These are phyloP conservation scores for Telenomus remus DNA, from an alignment of 1,140 invertebrate genomes.

Conservation along the genomic window DNA sequence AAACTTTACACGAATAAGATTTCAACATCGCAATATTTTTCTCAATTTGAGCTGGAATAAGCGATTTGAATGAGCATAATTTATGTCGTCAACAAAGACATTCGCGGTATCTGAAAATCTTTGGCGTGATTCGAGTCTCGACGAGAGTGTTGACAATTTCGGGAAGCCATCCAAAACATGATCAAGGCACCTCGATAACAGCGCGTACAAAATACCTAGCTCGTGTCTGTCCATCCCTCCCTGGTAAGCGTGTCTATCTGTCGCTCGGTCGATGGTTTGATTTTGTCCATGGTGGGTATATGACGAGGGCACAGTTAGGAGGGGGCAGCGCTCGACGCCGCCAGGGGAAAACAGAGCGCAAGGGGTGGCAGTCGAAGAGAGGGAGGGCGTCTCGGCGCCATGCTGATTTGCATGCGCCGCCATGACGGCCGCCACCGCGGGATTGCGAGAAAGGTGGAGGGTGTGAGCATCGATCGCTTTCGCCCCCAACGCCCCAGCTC, in stretches of 20 bases:
- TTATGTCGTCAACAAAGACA: constrained; percentile 48
- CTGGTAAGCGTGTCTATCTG: constrained; percentile 55
- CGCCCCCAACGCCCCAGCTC: constrained; percentile 54
- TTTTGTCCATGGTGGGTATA: constrained; percentile 67
- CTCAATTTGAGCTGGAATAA: no score
- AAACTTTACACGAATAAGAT: no score
- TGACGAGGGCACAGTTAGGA: constrained; percentile 31
- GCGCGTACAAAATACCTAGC: constrained; percentile 66
- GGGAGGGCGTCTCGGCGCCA: constrained; percentile 75
- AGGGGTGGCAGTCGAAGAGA: constrained; percentile 31
- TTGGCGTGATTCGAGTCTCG: constrained; percentile 32
- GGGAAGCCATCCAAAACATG: constrained; percentile 58
- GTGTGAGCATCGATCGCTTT: constrained; percentile 73
- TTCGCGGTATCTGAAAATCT: constrained; percentile 43
- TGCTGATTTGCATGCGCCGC: constrained; percentile 76
- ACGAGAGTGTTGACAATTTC: constrained; percentile 54
- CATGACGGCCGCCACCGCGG: constrained; percentile 71
- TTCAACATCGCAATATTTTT: no score
- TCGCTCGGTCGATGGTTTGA: constrained; percentile 72
- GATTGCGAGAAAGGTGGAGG: constrained; percentile 64
- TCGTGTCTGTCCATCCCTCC: constrained; percentile 64
- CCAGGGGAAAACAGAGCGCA: constrained; percentile 23
- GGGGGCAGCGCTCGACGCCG: constrained; percentile 17
- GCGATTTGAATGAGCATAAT: constrained; percentile 24
- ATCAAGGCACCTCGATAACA: constrained; percentile 60